A percentile compares a stretch with the other conserved stretches of the same genome.
phyloP scores from a whole-genome alignment of 2,113 vertebrate species.

The Corythornis cristatus region DNA sequence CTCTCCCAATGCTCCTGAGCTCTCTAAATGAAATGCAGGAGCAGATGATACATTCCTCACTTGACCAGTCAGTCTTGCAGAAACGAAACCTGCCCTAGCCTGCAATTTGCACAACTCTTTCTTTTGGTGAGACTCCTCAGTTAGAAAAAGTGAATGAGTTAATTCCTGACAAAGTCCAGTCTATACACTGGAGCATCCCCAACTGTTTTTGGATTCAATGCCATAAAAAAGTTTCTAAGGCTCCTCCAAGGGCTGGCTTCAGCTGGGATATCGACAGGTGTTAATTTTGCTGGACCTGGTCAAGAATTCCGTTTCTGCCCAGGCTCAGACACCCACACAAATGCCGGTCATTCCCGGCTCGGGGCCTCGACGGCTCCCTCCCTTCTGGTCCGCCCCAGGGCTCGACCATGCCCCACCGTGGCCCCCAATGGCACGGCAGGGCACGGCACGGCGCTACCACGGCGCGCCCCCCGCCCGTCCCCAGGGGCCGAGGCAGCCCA shows the following conservation, averaged over 20 bases:
- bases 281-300: no score
- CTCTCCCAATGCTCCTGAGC: background rate
- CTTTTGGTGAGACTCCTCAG: background rate
- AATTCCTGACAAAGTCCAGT: no score
- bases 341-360: fast-evolving
- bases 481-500: background rate
- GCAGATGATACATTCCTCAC: fast-evolving
- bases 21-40: background rate
- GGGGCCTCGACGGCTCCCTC: no score
- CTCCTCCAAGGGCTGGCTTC: background rate
- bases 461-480: background rate
- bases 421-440: background rate
- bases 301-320: no score
- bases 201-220: background rate
- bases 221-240: background rate
- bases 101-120: background rate
- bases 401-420: background rate
- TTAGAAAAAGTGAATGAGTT: background rate
- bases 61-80: background rate
- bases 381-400: fast-evolving
- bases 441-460: background rate
- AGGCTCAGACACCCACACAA: fast-evolving
- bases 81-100: fast-evolving
- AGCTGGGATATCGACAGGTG: background rate
- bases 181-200: no score